Percentiles rank a stretch among this genome's conserved stretches.
Conservation (phyloP, 2,113 vertebrate genomes). For the Hippolais icterina region DNA sequence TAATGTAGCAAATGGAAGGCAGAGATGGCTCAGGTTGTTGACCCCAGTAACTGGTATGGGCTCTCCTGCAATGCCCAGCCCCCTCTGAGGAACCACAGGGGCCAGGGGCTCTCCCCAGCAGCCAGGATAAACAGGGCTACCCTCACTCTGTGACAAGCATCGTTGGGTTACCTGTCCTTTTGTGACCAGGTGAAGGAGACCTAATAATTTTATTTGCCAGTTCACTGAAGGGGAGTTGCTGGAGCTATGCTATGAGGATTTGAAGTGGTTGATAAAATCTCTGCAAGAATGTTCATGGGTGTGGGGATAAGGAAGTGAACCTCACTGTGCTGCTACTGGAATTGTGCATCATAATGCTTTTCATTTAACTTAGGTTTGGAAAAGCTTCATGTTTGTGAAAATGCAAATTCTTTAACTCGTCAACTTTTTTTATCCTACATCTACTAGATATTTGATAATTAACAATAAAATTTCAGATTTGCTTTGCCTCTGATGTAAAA, state of each 20-base stretch:
- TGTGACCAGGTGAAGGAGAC: neutral
- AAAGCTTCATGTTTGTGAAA: neutral
- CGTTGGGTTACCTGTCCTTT: neutral
- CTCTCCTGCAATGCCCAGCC: neutral
- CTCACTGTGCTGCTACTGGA: neutral
- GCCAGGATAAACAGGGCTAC: neutral
- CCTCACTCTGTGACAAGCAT: neutral
- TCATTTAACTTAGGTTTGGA: neutral
- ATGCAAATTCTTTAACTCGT: neutral
- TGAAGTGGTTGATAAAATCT: neutral
- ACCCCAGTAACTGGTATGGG: neutral
- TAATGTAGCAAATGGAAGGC: neutral
- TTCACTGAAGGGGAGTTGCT: rapidly evolving
- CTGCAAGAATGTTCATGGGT: neutral
- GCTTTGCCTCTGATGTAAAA: neutral
- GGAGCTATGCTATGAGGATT: too few relatives aligned
- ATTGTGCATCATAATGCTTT: neutral
- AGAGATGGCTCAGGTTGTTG: neutral
- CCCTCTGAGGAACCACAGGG: neutral
- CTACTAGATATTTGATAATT: neutral
- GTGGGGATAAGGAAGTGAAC: neutral
- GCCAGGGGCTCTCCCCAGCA: neutral
- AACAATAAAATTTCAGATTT: neutral
- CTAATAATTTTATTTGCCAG: neutral
- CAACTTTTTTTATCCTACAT: neutral